phyloP scores from a whole-genome alignment of 2,113 vertebrate species.

The Calidris pygmaea region DNA sequence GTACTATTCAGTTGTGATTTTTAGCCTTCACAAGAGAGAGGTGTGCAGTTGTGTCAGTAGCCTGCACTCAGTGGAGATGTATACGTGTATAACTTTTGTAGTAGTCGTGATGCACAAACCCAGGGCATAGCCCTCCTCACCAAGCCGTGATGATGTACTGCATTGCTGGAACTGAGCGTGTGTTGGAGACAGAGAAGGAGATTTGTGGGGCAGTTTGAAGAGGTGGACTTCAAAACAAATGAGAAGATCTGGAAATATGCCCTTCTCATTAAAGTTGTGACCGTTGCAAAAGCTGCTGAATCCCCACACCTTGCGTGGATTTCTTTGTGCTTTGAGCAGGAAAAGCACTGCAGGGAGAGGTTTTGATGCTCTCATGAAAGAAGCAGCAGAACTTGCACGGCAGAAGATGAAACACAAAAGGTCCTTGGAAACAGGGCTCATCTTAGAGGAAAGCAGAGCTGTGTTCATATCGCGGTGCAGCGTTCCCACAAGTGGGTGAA shows the following conservation, averaged over 20 bases:
- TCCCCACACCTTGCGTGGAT: neutral
- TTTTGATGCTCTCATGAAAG: neutral
- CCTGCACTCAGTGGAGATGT: neutral
- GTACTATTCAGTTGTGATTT: neutral
- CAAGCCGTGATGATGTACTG: neutral
- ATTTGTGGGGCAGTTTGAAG: neutral
- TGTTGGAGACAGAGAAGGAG: neutral
- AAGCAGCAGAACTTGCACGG: neutral
- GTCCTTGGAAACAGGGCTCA: neutral
- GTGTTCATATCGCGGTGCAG: fast-evolving
- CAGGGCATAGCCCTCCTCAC: neutral
- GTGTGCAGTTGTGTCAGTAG: neutral
- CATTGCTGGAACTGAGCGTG: neutral
- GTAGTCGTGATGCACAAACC: neutral
- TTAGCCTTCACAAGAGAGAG: neutral
- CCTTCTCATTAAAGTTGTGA: neutral
- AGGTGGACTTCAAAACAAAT: neutral
- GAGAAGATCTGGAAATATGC: neutral
- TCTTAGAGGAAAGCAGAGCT: neutral
- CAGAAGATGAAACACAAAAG: neutral
- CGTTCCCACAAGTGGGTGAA: neutral
- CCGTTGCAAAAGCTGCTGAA: neutral
- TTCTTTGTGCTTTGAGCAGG: neutral
- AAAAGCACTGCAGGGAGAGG: neutral
- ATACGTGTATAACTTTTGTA: fast-evolving